Evolutionary conservation across 2,888 invertebrate genomes (phyloP), one percentile per base, ranked within the genome.

Genomic region (Chrysolina oricalcia): DNA sequence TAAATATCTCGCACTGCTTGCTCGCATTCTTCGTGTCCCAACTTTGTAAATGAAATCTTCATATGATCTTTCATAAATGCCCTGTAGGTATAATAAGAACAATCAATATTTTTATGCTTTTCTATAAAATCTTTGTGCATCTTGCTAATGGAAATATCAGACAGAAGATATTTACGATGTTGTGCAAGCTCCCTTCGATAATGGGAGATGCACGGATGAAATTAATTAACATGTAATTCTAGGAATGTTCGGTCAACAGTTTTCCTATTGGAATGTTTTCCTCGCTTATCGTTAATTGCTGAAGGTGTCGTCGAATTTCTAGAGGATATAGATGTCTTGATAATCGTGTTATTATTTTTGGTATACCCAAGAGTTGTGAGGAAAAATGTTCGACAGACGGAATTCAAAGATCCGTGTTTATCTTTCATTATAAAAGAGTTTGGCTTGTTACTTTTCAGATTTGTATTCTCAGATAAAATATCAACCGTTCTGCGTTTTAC

Each of bases 341-440:
- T 62, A 62, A 62, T 23, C 15, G 62, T 62, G 40, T 62, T 62
- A 62, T 62, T 62, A 62, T 62, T 62, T 62, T 62, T 62, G 8
- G 27, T 62, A 40, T 62, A 62, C n/a, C 27, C 62, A 62, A 62
- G 62, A 13, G 62, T 23, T 23, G 62, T 62, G 5, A 62, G 27
- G 62, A 62, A 50, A 67, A 67, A 67, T 67, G 50, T 48, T 21
- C 50, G 48, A 50, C 67, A 67, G n/a, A 67, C 50, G 21, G 48
- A 27, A 50, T 43, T 50, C 19, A 50, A 50, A 50, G 48, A 23
- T 21, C 67, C 50, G 15, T 50, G n/a, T 50, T 50, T 50, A 67
- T 73, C 62, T 73, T 68, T 63, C 21, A 68, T 46, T 3, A 69
- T 59, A 73, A 69, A 73, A 73, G 17, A 41, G 62, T 68, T 59